Conservation (phyloP, 2,888 invertebrate species). For the Oligia fasciuncula region DNA sequence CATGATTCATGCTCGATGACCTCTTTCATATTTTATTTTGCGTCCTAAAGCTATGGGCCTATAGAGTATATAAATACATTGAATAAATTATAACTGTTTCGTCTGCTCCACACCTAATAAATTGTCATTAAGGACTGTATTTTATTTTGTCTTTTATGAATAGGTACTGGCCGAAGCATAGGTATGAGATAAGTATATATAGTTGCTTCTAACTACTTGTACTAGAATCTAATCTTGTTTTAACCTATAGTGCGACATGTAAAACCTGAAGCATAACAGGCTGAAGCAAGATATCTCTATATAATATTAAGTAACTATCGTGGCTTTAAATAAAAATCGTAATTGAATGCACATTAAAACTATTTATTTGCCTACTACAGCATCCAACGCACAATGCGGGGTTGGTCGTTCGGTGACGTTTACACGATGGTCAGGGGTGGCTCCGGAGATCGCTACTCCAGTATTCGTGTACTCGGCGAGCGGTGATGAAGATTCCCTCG, state of each 20-base stretch:
- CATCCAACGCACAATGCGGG: conserved; percentile 76
- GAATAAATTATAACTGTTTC: not conserved
- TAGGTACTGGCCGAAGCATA: not conserved
- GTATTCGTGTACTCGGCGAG: conserved; percentile 87
- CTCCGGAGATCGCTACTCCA: conserved; percentile 80
- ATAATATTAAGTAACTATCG: too few relatives aligned
- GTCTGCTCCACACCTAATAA: not conserved
- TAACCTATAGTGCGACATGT: too few relatives aligned
- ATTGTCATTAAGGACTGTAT: too few relatives aligned
- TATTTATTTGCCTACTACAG: conserved; percentile 62
- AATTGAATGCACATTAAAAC: not conserved
- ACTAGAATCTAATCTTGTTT: not conserved
- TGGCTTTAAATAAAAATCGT: not conserved
- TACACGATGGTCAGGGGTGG: conserved; percentile 83
- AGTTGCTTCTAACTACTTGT: not conserved
- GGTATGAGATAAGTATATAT: not conserved
- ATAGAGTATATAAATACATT: not conserved
- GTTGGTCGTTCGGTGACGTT: conserved; percentile 76
- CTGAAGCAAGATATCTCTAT: too few relatives aligned
- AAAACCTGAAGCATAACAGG: too few relatives aligned
- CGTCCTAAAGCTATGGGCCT: too few relatives aligned
- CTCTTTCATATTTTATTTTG: not conserved
- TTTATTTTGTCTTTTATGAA: not conserved
- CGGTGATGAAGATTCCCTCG: conserved; percentile 84
- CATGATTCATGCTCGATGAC: not conserved